Conservation (phyloP, 2,113 vertebrate species). For the Saimiri boliviensis region DNA sequence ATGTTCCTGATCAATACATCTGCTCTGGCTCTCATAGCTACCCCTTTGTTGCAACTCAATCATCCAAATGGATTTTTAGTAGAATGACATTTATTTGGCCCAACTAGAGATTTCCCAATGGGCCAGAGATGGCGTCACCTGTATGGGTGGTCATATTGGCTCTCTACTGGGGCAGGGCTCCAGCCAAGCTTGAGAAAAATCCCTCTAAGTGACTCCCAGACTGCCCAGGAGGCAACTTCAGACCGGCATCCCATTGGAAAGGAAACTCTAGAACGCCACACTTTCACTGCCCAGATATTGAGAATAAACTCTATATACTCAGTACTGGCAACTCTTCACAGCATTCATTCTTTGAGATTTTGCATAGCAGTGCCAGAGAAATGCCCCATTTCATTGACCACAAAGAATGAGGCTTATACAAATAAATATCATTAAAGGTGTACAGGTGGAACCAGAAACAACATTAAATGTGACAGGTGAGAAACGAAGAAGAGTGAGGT, state of each 20-base stretch:
- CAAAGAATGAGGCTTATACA: accelerated
- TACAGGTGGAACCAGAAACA: accelerated
- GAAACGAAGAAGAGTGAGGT: accelerated
- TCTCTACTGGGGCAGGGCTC: accelerated
- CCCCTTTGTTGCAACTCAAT: neutral
- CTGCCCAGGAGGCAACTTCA: neutral
- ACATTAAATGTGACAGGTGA: accelerated
- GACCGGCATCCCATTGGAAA: neutral
- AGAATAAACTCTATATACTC: neutral
- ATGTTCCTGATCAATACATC: accelerated
- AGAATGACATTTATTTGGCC: neutral
- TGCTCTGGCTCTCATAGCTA: neutral
- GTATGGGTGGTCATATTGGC: neutral
- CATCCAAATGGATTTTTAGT: neutral
- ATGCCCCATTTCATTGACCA: neutral
- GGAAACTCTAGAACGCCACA: neutral
- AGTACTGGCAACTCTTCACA: accelerated
- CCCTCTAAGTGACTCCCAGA: neutral
- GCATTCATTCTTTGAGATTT: no score
- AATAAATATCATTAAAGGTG: accelerated
- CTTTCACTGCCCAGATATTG: neutral
- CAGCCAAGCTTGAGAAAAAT: neutral
- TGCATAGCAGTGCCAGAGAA: neutral
- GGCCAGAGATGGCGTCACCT: neutral
- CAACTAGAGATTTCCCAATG: neutral